Evolutionary conservation across 1,140 invertebrate genomes (phyloP), one percentile per base, ranked within the genome.

Genomic region (Drosophila quadrilineata): DNA sequence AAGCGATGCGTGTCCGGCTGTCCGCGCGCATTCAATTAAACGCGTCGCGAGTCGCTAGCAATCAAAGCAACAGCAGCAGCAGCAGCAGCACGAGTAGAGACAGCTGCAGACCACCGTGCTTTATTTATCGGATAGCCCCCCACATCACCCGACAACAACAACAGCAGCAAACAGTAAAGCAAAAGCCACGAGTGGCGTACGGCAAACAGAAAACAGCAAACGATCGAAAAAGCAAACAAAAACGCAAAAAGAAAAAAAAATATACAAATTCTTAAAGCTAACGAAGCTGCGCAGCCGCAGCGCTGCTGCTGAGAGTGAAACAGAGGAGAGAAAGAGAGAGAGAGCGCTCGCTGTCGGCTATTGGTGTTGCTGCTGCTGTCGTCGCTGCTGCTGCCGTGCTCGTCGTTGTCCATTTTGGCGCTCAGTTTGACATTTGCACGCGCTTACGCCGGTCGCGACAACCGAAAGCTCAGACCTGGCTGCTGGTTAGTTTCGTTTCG

Each of bases 341-440:
- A 36, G 5, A n/a, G 29, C n/a, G 29, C 19, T 21, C 17, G 31
- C 14, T 9, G 45, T 48, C 28, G 4, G 21, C 16, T 19, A 33
- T 10, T 56, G 48, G 10, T 17, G 29, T 28, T 38, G 19, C 14
- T 28, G 40, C 21, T 65, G 48, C 33, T n/a, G n/a, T n/a, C n/a
- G n/a, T n/a, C 38, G 49, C 29, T 36, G 38, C 29, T 17, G 28
- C 16, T 14, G 26, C 49, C 36, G 49, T 54, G 49, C 48, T 49
- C 43, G 64, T 58, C 38, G 64, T 40, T 62, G 38, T 59, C 56
- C 72, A 63, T 40, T 75, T 75, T 82, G 76, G 77, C 64, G 77
- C 77, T 84, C 79, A 84, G 77, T 84, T 84, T 77, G 73, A 85
- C 77, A 73, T 67, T 85, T 66, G 79, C 70, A 84, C 65, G 79